phyloP scores from a whole-genome alignment of 2,888 invertebrate species.

The Drosophila austrosaltans region DNA sequence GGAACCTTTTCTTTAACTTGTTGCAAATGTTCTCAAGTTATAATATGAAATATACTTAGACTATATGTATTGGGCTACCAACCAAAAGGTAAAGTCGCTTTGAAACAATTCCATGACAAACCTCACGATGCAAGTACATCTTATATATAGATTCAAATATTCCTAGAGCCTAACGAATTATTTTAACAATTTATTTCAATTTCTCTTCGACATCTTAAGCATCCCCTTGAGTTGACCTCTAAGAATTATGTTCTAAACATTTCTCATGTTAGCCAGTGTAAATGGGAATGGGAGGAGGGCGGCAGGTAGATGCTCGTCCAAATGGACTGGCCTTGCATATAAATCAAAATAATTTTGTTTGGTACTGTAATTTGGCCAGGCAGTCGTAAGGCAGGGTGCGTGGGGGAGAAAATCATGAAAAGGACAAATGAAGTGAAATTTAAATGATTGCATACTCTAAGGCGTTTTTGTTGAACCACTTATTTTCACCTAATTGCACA shows the following conservation, averaged over 20 bases:
- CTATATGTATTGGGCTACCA: too few species aligned
- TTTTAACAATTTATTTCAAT: too few species aligned
- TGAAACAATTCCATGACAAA: too few species aligned
- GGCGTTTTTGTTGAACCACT: slow-evolving; percentile 79
- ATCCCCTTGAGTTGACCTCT: neutral
- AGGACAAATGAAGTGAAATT: slow-evolving; percentile 80
- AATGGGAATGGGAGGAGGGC: neutral
- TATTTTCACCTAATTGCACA: slow-evolving; percentile 80
- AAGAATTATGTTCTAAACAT: slow-evolving; percentile 1
- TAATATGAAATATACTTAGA: too few species aligned
- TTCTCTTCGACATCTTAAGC: too few species aligned
- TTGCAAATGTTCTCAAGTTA: too few species aligned
- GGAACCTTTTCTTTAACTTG: too few species aligned
- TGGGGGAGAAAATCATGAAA: slow-evolving; percentile 62
- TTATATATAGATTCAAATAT: too few species aligned
- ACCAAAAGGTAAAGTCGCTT: too few species aligned
- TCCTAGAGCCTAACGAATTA: too few species aligned
- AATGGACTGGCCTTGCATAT: slow-evolving; percentile 60
- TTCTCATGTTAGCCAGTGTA: neutral
- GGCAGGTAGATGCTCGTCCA: slow-evolving; percentile 54
- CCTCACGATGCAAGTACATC: too few species aligned
- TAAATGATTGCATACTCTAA: slow-evolving; percentile 78
- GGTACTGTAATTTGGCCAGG: slow-evolving; percentile 65
- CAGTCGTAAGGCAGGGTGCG: neutral
- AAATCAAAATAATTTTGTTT: slow-evolving; percentile 80